phyloP scores from a whole-genome alignment of 2,797 vertebrate species.

The Monodelphis domestica region DNA sequence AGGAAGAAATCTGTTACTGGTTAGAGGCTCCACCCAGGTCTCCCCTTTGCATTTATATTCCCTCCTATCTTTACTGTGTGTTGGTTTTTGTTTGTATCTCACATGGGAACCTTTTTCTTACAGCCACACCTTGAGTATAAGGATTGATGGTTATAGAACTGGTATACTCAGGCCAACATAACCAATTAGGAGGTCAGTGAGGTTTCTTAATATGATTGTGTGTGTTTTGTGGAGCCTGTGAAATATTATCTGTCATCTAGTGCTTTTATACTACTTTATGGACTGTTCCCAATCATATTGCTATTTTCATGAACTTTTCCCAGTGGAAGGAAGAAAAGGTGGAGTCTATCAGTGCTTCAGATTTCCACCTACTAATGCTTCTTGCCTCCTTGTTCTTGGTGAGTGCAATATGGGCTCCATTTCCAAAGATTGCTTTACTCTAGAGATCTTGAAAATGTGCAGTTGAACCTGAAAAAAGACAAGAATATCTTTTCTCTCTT shows the following conservation, averaged over 20 bases:
- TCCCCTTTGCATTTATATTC: not conserved
- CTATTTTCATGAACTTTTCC: constrained; percentile 30
- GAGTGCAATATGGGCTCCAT: not conserved
- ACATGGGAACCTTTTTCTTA: not conserved
- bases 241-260: not conserved
- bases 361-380: not conserved
- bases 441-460: not conserved
- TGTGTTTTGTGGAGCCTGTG: constrained; percentile 2
- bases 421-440: not conserved
- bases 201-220: not conserved
- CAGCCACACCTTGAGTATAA: constrained; percentile 13
- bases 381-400: not conserved
- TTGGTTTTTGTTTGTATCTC: not conserved
- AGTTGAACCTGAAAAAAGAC: not conserved
- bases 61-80: not conserved
- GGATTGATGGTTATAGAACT: not conserved
- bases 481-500: not conserved
- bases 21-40: not conserved
- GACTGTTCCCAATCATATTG: constrained; percentile 20
- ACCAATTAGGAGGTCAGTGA: not conserved
- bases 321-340: not conserved
- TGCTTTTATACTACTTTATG: not conserved
- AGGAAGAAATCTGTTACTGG: constrained; percentile 16
- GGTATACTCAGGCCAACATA: not conserved
- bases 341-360: not conserved